A percentile compares a stretch with the other conserved stretches of the same genome.
phyloP scores from a whole-genome alignment of 2,797 vertebrate species.

The Hylomyscus alleni region DNA sequence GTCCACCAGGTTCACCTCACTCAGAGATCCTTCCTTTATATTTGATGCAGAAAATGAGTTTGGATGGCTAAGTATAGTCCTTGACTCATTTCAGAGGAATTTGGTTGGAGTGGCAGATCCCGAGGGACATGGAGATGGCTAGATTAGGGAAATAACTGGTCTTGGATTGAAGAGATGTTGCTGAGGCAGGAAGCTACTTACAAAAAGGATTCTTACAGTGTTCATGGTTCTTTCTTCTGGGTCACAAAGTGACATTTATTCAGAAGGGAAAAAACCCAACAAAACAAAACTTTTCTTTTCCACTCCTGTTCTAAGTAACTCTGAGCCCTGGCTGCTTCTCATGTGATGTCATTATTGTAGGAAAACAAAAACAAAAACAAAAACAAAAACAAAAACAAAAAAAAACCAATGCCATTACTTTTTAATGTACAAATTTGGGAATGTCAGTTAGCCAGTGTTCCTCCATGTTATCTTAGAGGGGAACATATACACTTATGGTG shows the following conservation, averaged over 20 bases:
- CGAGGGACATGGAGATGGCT: not conserved
- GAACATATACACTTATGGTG: not conserved
- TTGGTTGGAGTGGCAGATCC: slow-evolving; percentile 34
- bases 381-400: not conserved
- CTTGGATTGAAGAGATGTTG: not conserved
- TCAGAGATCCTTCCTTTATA: not conserved
- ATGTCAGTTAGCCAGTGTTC: not conserved
- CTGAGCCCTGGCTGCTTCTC: slow-evolving; percentile 51
- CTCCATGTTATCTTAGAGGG: not conserved
- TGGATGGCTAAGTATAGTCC: not conserved
- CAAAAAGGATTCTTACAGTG: slow-evolving; percentile 47
- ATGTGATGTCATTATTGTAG: slow-evolving; percentile 91
- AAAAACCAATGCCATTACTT: not conserved
- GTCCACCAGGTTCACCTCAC: not conserved
- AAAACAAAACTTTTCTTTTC: slow-evolving; percentile 18
- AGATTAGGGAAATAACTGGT: slow-evolving; percentile 47
- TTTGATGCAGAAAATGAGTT: not conserved
- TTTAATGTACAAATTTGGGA: not conserved
- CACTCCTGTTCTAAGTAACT: not conserved
- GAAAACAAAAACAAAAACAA: not conserved
- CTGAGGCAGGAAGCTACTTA: not conserved
- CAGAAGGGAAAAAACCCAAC: slow-evolving; percentile 26
- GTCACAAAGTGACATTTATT: slow-evolving; percentile 83
- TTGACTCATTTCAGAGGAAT: slow-evolving; percentile 34
- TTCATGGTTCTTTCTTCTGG: slow-evolving; percentile 42